Base-by-base conservation (phyloP, 2,888 invertebrate genomes). In the Cinara cedri region DNA sequence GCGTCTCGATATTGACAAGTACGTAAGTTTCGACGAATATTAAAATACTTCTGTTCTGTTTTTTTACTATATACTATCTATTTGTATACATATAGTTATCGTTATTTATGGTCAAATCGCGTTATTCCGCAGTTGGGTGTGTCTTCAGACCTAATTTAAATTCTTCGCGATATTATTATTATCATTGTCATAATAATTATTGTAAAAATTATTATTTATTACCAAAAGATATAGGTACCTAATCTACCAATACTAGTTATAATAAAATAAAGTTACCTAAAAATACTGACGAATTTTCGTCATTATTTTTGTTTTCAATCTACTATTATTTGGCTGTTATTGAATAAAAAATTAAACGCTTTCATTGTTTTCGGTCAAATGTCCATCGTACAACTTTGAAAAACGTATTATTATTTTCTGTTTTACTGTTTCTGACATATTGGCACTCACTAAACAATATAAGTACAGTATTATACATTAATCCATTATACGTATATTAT, bases 91-190 rank as follows among this genome's bases (percentile, higher is more conserved):
- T 21, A 66, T 21, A 46, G 4, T 46, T 44, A 54, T 34, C n/a
- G 51, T 75, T 54, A 75, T 75, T 75, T 75, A 75, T 65, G 65
- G 63, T 65, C 44, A 44, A 75, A 75, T 75, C 65, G 74, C 74
- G 74, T 75, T 75, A 44, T 75, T 16, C 13, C n/a, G n/a, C n/a
- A 24, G 13, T 44, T 65, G 44, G 74, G 74, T 63, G 74, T 75
- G 63, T 75, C 24, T 75, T 65, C 13, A 54, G 65, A 65, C 74
- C 63, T 75, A 63, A 54, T 75, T 75, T 65, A 54, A 54, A 65
- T 65, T 65, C 24, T 44, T 65, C 19, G 16, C 42, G 44, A 65
- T 75, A 65, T 75, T 51, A 19, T 51, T 60, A 46, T 63, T 62
- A 63, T 63, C 49, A 19, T 60, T 26, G n/a, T 71, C 60, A 60